phyloP scores from a whole-genome alignment of 2,888 invertebrate genomes.

The Eristalis arbustorum region DNA sequence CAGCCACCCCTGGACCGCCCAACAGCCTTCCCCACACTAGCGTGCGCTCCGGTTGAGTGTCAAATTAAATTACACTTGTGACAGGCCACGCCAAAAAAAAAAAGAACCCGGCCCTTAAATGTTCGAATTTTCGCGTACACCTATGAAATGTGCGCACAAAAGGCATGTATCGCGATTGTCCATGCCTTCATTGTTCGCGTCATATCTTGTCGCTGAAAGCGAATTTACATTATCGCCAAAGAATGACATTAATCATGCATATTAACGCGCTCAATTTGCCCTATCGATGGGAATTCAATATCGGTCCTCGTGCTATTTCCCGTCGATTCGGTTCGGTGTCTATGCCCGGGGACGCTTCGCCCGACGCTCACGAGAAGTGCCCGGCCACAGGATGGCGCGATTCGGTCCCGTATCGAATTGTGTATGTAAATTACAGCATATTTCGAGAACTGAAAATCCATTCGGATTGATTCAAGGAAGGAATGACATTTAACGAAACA shows the following conservation, averaged over 20 bases:
- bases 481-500: conserved; percentile 58
- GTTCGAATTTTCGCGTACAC: neutral
- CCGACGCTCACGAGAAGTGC: conserved; percentile 25
- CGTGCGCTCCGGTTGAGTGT: neutral
- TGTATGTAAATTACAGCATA: conserved; percentile 60
- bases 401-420: conserved; percentile 58
- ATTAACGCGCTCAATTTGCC: conserved; percentile 66
- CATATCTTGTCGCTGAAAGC: conserved; percentile 50
- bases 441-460: conserved; percentile 43
- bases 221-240: conserved; percentile 62
- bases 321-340: neutral
- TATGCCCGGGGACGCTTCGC: conserved; percentile 3
- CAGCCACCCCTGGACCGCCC: neutral
- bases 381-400: conserved; percentile 35
- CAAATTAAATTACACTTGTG: conserved; percentile 19
- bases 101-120: neutral
- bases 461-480: conserved; percentile 24
- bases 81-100: neutral
- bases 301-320: conserved; percentile 36
- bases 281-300: conserved; percentile 60
- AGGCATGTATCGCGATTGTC: conserved; percentile 13
- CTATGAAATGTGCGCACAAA: neutral
- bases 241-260: conserved; percentile 70
- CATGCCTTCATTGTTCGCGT: conserved; percentile 4
- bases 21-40: neutral